phyloP scores from a whole-genome alignment of 2,888 invertebrate genomes.

The Villa cingulata region DNA sequence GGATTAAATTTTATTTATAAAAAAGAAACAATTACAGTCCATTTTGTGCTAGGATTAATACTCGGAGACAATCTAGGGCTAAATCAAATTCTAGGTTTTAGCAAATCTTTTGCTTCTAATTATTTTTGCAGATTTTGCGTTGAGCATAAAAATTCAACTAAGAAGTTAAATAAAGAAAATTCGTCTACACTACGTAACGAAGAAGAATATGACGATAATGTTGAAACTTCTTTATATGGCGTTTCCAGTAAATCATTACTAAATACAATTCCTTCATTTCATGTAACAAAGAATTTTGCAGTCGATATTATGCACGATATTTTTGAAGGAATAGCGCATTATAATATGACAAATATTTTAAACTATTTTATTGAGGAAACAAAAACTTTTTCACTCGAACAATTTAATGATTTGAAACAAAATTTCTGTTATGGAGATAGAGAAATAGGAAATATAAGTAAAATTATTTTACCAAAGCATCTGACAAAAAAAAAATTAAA shows the following conservation, averaged over 20 bases:
- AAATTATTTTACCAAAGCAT: conserved; percentile 1
- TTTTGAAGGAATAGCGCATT: conserved; percentile 9
- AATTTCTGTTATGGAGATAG: conserved; percentile 12
- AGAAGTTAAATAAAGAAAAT: conserved; percentile 4
- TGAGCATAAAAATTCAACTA: conserved; percentile 1
- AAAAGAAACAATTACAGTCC: not conserved
- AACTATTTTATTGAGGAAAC: conserved; percentile 7
- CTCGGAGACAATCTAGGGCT: conserved; percentile 10
- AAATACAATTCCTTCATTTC: conserved; percentile 9
- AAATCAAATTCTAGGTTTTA: conserved; percentile 9
- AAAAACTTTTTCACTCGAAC: conserved; percentile 9
- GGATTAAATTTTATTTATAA: not conserved
- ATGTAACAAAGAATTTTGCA: conserved; percentile 10
- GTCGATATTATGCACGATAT: conserved; percentile 14
- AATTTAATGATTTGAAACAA: conserved; percentile 9
- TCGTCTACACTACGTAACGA: conserved; percentile 10
- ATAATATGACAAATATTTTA: conserved; percentile 9
- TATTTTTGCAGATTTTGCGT: conserved; percentile 9
- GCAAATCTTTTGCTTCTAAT: conserved; percentile 10
- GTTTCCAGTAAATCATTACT: conserved; percentile 7
- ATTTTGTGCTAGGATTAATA: not conserved
- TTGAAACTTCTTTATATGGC: conserved; percentile 9
- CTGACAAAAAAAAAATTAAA: conserved; percentile 8
- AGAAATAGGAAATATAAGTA: conserved; percentile 12
- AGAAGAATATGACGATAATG: conserved; percentile 13